phyloP scores from a whole-genome alignment of 2,113 vertebrate genomes.

The Bolborhynchus lineola region DNA sequence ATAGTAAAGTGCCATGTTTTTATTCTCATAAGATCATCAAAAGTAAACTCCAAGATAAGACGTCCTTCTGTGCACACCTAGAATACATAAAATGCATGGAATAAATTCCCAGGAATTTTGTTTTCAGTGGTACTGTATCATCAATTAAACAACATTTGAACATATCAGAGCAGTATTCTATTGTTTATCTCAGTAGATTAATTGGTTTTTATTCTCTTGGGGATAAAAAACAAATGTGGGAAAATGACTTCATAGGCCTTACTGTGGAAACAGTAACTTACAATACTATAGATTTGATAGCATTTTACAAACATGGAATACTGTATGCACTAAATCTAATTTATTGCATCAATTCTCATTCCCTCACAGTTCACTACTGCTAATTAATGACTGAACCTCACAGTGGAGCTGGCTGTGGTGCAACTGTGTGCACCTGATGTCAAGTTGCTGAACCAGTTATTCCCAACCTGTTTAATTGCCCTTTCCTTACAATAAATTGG shows the following conservation, averaged over 20 bases:
- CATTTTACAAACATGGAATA: constrained; percentile 26
- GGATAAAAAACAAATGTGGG: background rate
- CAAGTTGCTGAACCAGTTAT: background rate
- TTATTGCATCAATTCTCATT: constrained; percentile 16
- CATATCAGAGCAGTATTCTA: constrained; percentile 4
- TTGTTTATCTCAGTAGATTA: background rate
- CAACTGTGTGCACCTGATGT: background rate
- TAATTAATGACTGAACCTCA: constrained; percentile 7
- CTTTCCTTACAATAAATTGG: background rate
- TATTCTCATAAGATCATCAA: constrained; percentile 99
- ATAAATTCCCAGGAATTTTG: constrained; percentile 39
- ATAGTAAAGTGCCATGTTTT: constrained; percentile 99
- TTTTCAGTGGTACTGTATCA: background rate
- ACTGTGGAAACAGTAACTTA: background rate
- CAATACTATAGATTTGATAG: constrained; percentile 20
- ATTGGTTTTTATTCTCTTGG: constrained; percentile 3
- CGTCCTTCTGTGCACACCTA: constrained; percentile 98
- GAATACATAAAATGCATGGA: constrained; percentile 57
- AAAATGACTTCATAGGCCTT: constrained; percentile 24
- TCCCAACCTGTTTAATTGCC: background rate
- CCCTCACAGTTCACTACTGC: background rate
- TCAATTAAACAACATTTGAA: constrained; percentile 21
- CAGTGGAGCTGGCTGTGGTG: background rate
- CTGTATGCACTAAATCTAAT: background rate
- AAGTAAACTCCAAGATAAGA: constrained; percentile 97